Percentiles rank a stretch among this genome's conserved stretches.
Conservation (phyloP, 2,113 vertebrate genomes). For the Microcebus lehilahytsara region DNA sequence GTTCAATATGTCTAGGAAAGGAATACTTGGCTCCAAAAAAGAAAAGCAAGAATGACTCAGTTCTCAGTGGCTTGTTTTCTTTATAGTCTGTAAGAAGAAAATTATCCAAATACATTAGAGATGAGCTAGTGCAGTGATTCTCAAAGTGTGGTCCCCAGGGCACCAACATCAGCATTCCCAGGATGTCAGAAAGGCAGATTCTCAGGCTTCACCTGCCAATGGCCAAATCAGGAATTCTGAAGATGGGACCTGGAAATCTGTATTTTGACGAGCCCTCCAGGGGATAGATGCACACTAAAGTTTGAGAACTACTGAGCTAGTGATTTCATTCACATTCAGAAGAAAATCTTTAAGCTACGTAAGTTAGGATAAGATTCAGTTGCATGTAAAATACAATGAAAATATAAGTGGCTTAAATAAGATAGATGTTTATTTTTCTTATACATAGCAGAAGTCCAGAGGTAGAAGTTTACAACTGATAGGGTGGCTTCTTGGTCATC, state of each 20-base stretch:
- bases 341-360: neutral
- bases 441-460: neutral
- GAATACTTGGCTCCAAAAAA: neutral
- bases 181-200: neutral
- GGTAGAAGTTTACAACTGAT: neutral
- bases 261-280: neutral
- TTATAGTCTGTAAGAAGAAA: neutral
- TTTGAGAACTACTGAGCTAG: neutral
- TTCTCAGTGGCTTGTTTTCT: neutral
- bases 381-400: neutral
- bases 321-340: neutral
- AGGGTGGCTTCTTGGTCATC: neutral
- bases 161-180: neutral
- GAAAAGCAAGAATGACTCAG: conserved; percentile 21
- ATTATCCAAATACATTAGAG: neutral
- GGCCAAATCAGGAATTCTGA: neutral
- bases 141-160: neutral
- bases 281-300: neutral
- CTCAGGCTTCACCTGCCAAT: neutral
- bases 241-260: too few relatives aligned
- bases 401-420: neutral
- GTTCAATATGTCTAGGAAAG: neutral
- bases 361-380: neutral
- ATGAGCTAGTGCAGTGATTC: neutral
- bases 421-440: neutral